A percentile compares a stretch with the other conserved stretches of the same genome.
phyloP scores from a whole-genome alignment of 2,797 vertebrate species.

The Brachymystax lenok region DNA sequence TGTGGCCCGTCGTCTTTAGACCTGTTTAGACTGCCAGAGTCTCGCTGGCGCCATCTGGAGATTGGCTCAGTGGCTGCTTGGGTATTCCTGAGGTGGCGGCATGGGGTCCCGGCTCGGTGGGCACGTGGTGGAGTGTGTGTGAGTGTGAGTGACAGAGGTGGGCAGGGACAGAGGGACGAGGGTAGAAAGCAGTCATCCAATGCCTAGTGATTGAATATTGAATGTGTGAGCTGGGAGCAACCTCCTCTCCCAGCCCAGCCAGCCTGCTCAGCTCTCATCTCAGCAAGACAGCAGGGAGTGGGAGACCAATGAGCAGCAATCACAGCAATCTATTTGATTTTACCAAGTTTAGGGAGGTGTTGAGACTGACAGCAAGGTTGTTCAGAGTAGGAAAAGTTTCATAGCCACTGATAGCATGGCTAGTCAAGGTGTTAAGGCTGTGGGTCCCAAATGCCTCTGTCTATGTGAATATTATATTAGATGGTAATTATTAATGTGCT shows the following conservation, averaged over 20 bases:
- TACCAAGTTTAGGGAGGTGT: not conserved
- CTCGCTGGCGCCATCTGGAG: constrained; percentile 7
- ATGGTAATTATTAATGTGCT: constrained; percentile 4
- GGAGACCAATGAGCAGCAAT: constrained; percentile 8
- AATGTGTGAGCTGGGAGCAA: constrained; percentile 11
- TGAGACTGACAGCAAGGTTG: not conserved
- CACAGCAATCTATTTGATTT: constrained; percentile 8
- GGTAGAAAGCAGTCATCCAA: constrained; percentile 20
- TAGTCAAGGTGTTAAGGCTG: not conserved
- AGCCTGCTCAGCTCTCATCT: too few species aligned
- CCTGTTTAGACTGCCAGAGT: not conserved
- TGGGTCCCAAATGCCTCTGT: not conserved
- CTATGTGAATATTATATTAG: not conserved
- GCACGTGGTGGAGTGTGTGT: not conserved
- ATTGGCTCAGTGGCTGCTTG: constrained; percentile 17
- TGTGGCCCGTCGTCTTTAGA: not conserved
- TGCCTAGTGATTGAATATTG: constrained; percentile 37
- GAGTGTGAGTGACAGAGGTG: constrained; percentile 22
- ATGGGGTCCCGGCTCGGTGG: constrained; percentile 9
- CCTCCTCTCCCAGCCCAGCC: constrained; percentile 1
- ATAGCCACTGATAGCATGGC: not conserved
- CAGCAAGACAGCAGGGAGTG: not conserved
- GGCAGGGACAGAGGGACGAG: not conserved
- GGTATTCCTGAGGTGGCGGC: constrained; percentile 21
- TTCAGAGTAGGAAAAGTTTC: not conserved